A percentile compares a stretch with the other conserved stretches of the same genome.
Evolutionary conservation across 2,888 invertebrate genomes (phyloP).

Genomic region (Lottia scabra): DNA sequence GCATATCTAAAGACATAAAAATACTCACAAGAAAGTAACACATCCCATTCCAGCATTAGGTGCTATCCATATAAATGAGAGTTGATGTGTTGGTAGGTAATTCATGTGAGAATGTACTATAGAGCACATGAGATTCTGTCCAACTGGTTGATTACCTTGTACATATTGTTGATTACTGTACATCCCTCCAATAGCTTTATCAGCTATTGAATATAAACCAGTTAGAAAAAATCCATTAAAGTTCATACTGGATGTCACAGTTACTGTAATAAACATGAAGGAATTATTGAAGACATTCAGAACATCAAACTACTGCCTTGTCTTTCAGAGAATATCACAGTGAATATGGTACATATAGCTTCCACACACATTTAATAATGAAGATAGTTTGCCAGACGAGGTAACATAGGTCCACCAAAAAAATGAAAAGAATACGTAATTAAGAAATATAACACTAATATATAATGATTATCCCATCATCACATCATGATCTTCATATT

Average conservation of each 20-base stretch:
- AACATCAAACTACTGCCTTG: no score
- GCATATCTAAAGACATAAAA: not conserved
- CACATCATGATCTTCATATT: no score
- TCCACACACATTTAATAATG: no score
- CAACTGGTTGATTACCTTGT: constrained; percentile 38
- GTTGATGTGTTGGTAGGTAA: constrained; percentile 51
- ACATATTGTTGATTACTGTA: constrained; percentile 23
- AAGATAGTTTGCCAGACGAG: no score
- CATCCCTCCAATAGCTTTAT: constrained; percentile 33
- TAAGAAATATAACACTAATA: no score
- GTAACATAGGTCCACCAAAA: no score
- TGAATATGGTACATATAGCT: no score
- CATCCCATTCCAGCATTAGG: constrained; percentile 68
- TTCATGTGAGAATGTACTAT: constrained; percentile 65
- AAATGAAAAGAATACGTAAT: no score
- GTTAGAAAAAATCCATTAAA: constrained; percentile 68
- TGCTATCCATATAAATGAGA: constrained; percentile 66
- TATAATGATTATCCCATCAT: no score
- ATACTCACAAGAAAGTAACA: constrained; percentile 67
- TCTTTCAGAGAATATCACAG: no score
- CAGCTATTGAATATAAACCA: constrained; percentile 64
- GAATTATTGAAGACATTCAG: not conserved
- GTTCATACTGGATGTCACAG: constrained; percentile 62
- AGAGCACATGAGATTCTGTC: constrained; percentile 64
- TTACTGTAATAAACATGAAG: constrained; percentile 50